phyloP scores from a whole-genome alignment of 2,113 vertebrate species.

The Crotophaga sulcirostris region DNA sequence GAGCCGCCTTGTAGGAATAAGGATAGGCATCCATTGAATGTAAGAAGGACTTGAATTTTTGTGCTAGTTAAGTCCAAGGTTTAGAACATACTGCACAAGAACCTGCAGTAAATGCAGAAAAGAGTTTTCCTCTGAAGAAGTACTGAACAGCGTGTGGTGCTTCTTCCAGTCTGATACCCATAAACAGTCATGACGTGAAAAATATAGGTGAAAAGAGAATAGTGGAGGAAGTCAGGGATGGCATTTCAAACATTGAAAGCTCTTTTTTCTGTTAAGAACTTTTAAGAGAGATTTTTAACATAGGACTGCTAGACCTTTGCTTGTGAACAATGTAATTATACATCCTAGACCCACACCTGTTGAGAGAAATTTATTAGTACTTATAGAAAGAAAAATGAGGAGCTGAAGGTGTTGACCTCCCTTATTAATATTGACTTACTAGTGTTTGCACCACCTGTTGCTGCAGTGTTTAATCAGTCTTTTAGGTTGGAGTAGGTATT shows the following conservation, averaged over 20 bases:
- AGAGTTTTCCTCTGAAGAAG: neutral
- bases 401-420: constrained; percentile 52
- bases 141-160: neutral
- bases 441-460: constrained; percentile 63
- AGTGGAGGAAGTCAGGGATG: neutral
- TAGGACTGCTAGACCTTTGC: neutral
- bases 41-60: neutral
- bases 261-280: neutral
- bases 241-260: neutral
- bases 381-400: constrained; percentile 16
- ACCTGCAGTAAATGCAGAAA: neutral
- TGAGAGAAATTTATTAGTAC: constrained; percentile 52
- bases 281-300: neutral
- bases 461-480: constrained; percentile 38
- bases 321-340: neutral
- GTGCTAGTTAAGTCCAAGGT: neutral
- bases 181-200: neutral
- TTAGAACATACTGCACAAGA: neutral
- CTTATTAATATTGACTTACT: constrained; percentile 67
- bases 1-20: neutral
- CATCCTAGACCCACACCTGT: constrained; percentile 24
- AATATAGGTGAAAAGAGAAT: neutral
- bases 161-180: neutral
- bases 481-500: constrained; percentile 12
- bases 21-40: neutral